Conservation (phyloP, 2,888 invertebrate genomes). For the Dynastes hyllus region DNA sequence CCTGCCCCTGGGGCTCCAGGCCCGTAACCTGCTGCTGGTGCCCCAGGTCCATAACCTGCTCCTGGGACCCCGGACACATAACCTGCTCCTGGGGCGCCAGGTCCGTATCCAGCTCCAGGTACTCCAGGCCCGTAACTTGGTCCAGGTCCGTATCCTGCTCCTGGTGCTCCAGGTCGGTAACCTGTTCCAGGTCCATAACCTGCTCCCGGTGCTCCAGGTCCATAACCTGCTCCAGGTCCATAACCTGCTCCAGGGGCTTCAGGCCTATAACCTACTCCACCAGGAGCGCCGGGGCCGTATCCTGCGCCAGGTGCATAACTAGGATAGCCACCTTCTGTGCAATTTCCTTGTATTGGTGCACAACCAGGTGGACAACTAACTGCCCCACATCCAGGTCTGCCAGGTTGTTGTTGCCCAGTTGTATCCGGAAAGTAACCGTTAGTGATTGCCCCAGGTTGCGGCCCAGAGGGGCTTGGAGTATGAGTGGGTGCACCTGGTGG, state of each 20-base stretch:
- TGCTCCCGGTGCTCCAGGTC: neutral
- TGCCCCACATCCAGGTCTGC: conserved; percentile 35
- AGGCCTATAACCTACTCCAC: too few species aligned
- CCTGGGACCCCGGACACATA: neutral
- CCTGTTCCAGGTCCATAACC: conserved; percentile 23
- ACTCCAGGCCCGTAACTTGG: conserved; percentile 33
- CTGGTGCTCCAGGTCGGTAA: conserved; percentile 35
- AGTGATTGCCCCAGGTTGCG: neutral
- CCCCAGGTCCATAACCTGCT: neutral
- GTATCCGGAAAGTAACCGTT: conserved; percentile 9
- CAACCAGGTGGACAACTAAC: conserved; percentile 16
- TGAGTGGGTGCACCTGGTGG: neutral
- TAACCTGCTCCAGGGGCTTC: conserved; percentile 8
- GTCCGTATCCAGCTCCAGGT: conserved; percentile 13
- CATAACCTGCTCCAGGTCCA: conserved; percentile 20
- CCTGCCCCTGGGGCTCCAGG: conserved; percentile 42
- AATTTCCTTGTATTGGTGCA: conserved; percentile 13
- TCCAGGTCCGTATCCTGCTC: conserved; percentile 15
- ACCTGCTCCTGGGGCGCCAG: conserved; percentile 47
- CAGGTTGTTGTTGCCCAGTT: conserved; percentile 9
- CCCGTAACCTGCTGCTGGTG: conserved; percentile 8
- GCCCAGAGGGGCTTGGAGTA: neutral
- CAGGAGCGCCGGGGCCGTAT: conserved; percentile 15
- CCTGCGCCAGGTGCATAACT: too few species aligned
- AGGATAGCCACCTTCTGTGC: neutral